Evolutionary conservation across 1,140 invertebrate genomes (phyloP).

Genomic region (Diploscapter pachys): DNA sequence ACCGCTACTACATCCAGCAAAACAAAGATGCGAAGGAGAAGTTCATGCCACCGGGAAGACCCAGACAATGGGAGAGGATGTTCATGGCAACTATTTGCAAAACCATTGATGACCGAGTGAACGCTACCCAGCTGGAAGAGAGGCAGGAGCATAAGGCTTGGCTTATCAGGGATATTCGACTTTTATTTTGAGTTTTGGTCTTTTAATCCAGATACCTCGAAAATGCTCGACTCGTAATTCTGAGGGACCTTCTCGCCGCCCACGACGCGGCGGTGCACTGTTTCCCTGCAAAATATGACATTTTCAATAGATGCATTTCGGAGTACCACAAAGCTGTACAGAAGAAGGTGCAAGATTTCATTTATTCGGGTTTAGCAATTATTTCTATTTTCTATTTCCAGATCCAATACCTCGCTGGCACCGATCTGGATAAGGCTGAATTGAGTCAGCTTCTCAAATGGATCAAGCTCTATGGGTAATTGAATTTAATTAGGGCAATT

Average conservation of each 20-base stretch:
- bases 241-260: slow-evolving; percentile 51
- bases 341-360: slow-evolving; percentile 68
- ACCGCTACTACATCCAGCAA: slow-evolving; percentile 52
- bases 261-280: slow-evolving; percentile 77
- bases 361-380: slow-evolving; percentile 46
- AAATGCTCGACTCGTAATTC: slow-evolving; percentile 41
- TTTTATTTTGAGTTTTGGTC: slow-evolving; percentile 69
- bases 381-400: slow-evolving; percentile 17
- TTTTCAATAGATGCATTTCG: slow-evolving; percentile 80
- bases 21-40: slow-evolving; percentile 60
- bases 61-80: slow-evolving; percentile 86
- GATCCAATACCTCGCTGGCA: neutral
- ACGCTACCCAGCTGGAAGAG: slow-evolving; percentile 83
- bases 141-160: slow-evolving; percentile 87
- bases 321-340: slow-evolving; percentile 90
- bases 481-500: slow-evolving; percentile 31
- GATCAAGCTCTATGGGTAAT: slow-evolving; percentile 67
- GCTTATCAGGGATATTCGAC: slow-evolving; percentile 69
- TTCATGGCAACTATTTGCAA: slow-evolving; percentile 55
- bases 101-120: slow-evolving; percentile 58
- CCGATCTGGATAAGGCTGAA: slow-evolving; percentile 84
- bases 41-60: slow-evolving; percentile 86
- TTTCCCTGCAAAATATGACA: slow-evolving; percentile 91
- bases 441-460: slow-evolving; percentile 88
- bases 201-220: slow-evolving; percentile 53